Evolutionary conservation across 1,140 invertebrate species (phyloP).

Genomic region (Sarcophaga bullata): DNA sequence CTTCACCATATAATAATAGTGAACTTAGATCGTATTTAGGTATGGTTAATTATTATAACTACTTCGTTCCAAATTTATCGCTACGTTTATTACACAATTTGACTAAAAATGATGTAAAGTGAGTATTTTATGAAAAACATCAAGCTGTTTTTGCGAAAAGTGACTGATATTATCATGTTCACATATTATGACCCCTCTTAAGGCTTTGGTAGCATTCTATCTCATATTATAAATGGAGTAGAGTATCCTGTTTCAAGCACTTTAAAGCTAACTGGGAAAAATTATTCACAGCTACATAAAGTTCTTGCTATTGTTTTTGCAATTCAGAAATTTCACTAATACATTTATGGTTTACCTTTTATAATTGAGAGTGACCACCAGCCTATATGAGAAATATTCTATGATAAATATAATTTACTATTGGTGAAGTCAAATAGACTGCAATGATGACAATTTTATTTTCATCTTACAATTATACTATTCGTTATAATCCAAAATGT

Average conservation of each 20-base stretch:
- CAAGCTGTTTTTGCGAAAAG: slow-evolving; percentile 26
- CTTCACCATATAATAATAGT: slow-evolving; percentile 32
- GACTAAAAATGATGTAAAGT: slow-evolving; percentile 39
- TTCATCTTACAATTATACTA: slow-evolving; percentile 49
- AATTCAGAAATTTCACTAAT: slow-evolving; percentile 67
- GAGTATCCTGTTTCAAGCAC: slow-evolving; percentile 52
- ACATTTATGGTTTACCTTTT: slow-evolving; percentile 60
- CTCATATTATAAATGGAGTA: slow-evolving; percentile 48
- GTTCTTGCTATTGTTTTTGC: slow-evolving; percentile 65
- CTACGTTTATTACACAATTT: slow-evolving; percentile 19
- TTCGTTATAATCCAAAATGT: no score
- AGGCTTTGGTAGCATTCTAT: slow-evolving; percentile 33
- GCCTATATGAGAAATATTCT: slow-evolving; percentile 53
- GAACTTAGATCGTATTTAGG: slow-evolving; percentile 37
- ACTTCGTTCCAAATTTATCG: slow-evolving; percentile 36
- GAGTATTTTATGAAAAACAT: slow-evolving; percentile 25
- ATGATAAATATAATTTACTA: slow-evolving; percentile 48
- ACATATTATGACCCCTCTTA: slow-evolving; percentile 46
- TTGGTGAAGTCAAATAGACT: slow-evolving; percentile 47
- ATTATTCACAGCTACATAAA: slow-evolving; percentile 66
- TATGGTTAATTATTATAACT: slow-evolving; percentile 43
- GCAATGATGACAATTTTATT: slow-evolving; percentile 52
- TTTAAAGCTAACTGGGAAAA: slow-evolving; percentile 44
- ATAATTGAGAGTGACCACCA: slow-evolving; percentile 58
- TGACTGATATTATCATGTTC: slow-evolving; percentile 38